Conservation (phyloP, 2,113 vertebrate genomes). For the Mobula birostris region DNA sequence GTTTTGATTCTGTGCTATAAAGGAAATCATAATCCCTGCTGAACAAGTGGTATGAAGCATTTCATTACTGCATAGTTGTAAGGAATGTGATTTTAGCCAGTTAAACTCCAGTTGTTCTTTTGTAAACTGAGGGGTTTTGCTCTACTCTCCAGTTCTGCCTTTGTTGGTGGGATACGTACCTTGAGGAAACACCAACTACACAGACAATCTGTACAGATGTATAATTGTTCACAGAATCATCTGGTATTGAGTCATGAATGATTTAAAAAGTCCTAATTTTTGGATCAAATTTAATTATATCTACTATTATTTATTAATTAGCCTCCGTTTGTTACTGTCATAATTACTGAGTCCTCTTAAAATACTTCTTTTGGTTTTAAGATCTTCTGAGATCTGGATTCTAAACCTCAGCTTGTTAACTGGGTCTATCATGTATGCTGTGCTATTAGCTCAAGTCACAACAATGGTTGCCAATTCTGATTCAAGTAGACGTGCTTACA, state of each 20-base stretch:
- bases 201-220: not conserved
- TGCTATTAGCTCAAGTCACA: conserved; percentile 39
- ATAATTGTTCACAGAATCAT: not conserved
- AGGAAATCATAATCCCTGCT: too few relatives aligned
- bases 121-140: too few relatives aligned
- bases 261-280: not conserved
- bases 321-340: not conserved
- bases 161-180: not conserved
- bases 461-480: conserved; percentile 35
- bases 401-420: conserved; percentile 42
- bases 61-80: not conserved
- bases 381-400: conserved; percentile 38
- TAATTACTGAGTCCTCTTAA: not conserved
- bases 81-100: not conserved
- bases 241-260: not conserved
- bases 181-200: not conserved
- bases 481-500: not conserved
- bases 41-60: not conserved
- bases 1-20: not conserved
- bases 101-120: not conserved
- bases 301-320: not conserved
- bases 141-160: too few relatives aligned
- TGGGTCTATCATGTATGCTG: conserved; percentile 34
- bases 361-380: conserved; percentile 18
- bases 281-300: not conserved